Base-by-base conservation (phyloP, 2,797 vertebrate species). In the Falco columbarius region DNA sequence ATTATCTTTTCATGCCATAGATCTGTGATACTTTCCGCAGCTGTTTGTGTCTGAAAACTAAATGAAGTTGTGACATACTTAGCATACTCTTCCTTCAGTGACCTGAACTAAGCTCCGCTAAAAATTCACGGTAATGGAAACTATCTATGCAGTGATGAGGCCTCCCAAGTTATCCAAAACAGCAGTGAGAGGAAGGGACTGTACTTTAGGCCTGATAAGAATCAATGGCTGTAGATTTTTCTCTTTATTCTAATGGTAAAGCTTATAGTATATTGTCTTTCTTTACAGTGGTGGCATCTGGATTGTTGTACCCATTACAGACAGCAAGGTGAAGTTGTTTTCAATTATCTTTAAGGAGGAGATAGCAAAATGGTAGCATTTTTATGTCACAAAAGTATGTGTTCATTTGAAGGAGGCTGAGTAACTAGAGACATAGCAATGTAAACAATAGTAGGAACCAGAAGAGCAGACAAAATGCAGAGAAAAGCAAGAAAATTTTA, bases 1-100 rank as follows among this genome's bases (percentile, higher is more conserved):
- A 96, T 97, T 97, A 95, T 95, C 40, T 90, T 95, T 97, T 94
- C 52, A 90, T 94, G 96, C 51, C 93, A 24, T 20, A 56, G 66
- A 71, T 52, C 2, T 63, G 36, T 59, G 68, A 75, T 77, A 21
- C 90, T 85, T 95, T 89, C 17, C 49, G 42, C 82, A 52, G 36
- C 40, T 90, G 76, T 74, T 96, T 76, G 56, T 95, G 40, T 93
- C 65, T 89, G 58, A 91, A 93, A 96, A 75, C 58, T 81, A 44
- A 74, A 59, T 79, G 58, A 94, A 94, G 88, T 91, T 95, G 34
- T 95, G 85, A 71, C 63, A 44, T 30, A 58, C 19, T 75, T 93
- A 61, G 20, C 92, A 80, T 40, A 72, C 49, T 61, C 42, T 79
- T 95, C 54, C 22, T 96, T 92, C 49, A 93, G 76, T 61, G 73